These are phyloP conservation scores for Oenanthe melanoleuca DNA, from an alignment of 2,113 vertebrate genomes.

Conservation along the genomic window DNA sequence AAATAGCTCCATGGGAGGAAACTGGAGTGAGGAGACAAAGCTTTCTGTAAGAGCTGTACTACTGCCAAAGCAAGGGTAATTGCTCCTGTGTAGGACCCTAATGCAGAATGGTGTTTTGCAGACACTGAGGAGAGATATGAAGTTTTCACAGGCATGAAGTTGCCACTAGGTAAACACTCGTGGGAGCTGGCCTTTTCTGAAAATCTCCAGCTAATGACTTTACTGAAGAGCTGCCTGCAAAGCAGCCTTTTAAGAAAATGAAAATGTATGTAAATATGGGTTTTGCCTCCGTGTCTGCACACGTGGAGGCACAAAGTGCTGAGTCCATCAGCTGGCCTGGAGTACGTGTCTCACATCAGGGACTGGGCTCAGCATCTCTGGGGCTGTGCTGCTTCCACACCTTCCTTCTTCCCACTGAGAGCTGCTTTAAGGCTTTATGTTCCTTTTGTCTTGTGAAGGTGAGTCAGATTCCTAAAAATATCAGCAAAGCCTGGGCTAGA, in stretches of 20 bases:
- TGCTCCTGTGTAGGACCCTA: background rate
- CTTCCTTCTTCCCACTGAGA: background rate
- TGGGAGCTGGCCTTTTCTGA: background rate
- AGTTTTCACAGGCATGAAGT: background rate
- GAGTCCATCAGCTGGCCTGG: background rate
- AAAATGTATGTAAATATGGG: background rate
- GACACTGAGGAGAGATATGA: background rate
- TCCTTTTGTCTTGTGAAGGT: background rate
- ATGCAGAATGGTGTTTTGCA: background rate
- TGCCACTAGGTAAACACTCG: background rate
- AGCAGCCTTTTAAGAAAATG: background rate
- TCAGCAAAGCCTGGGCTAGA: background rate
- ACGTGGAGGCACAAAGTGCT: background rate
- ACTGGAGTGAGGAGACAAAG: slow-evolving; percentile 20
- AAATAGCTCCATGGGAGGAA: background rate
- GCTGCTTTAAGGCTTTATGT: background rate
- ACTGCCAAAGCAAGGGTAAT: slow-evolving; percentile 3
- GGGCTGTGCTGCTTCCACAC: background rate
- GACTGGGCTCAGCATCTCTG: background rate
- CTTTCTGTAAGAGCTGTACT: background rate
- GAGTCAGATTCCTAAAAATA: background rate
- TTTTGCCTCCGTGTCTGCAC: background rate
- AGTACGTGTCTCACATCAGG: background rate
- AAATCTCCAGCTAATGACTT: background rate
- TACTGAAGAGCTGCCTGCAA: background rate